phyloP scores from a whole-genome alignment of 1,140 invertebrate species.

The Semibalanus balanoides region DNA sequence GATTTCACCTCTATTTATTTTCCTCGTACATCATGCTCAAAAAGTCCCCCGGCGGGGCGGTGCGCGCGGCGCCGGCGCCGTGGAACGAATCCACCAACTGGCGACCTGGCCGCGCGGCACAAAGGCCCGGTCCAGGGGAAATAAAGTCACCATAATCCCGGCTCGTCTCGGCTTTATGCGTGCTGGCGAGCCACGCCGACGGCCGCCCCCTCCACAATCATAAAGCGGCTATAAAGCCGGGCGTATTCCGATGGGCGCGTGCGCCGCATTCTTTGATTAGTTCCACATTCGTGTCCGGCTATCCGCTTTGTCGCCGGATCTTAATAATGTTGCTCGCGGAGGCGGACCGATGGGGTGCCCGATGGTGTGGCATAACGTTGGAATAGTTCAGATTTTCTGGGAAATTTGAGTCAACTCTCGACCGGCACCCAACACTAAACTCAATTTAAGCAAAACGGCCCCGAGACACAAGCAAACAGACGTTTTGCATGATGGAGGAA shows the following conservation, averaged over 20 bases:
- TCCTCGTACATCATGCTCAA: background rate
- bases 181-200: too few species aligned
- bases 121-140: background rate
- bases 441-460: too few species aligned
- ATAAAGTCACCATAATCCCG: background rate
- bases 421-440: too few species aligned
- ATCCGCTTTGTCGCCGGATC: background rate
- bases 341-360: too few species aligned
- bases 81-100: background rate
- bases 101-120: background rate
- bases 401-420: too few species aligned
- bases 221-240: background rate
- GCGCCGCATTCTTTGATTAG: background rate
- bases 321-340: background rate
- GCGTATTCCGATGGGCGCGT: background rate
- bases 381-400: too few species aligned
- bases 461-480: too few species aligned
- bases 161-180: background rate
- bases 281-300: background rate
- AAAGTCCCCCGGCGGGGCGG: background rate
- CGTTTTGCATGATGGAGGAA: too few species aligned
- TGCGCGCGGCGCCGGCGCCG: too few species aligned
- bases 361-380: too few species aligned
- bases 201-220: background rate
- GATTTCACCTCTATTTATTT: slow-evolving; percentile 2